A percentile compares a stretch with the other conserved stretches of the same genome.
phyloP scores from a whole-genome alignment of 2,888 invertebrate genomes.

The Agrochola lychnidis region DNA sequence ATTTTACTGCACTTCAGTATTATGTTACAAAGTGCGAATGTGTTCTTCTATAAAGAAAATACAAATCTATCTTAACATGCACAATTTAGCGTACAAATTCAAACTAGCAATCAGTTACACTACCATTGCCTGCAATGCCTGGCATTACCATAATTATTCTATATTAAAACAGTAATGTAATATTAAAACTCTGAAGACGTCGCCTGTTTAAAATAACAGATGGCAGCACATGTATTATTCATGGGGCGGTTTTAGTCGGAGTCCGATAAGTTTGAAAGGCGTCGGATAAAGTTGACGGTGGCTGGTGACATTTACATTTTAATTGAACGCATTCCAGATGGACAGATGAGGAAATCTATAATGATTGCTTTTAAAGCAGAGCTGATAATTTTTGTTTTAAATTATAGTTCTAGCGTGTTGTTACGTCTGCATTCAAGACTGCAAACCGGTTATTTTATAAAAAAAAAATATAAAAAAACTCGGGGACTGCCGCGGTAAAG shows the following conservation, averaged over 20 bases:
- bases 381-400: neutral
- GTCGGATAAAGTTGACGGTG: slow-evolving; percentile 72
- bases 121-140: slow-evolving; percentile 61
- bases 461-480: too few species aligned
- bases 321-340: slow-evolving; percentile 78
- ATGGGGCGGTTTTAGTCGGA: slow-evolving; percentile 78
- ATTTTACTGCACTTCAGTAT: neutral
- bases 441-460: neutral
- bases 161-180: slow-evolving; percentile 74
- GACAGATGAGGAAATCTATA: slow-evolving; percentile 67
- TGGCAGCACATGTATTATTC: slow-evolving; percentile 86
- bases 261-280: slow-evolving; percentile 79
- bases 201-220: slow-evolving; percentile 84
- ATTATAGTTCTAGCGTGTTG: neutral
- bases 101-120: slow-evolving; percentile 58
- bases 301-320: slow-evolving; percentile 82
- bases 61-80: too few species aligned
- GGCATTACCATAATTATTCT: slow-evolving; percentile 69
- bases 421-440: neutral
- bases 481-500: too few species aligned
- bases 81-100: slow-evolving; percentile 37
- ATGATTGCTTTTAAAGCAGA: slow-evolving; percentile 62
- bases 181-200: slow-evolving; percentile 80
- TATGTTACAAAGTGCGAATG: too few species aligned
- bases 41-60: too few species aligned